Percentiles rank a stretch among this genome's conserved stretches.
Evolutionary conservation across 2,888 invertebrate species (phyloP).

Genomic region (Pasiphila rectangulata): DNA sequence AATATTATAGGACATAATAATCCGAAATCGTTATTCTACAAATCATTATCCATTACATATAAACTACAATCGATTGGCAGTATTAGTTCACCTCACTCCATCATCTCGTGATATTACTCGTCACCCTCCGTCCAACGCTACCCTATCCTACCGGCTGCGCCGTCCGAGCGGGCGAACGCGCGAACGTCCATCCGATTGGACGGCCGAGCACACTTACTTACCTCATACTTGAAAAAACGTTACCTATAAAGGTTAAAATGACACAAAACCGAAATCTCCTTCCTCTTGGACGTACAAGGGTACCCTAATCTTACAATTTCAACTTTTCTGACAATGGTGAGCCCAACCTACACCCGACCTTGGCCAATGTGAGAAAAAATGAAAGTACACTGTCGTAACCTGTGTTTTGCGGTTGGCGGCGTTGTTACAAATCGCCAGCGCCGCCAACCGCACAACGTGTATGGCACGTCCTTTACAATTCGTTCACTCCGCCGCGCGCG

Average conservation of each 20-base stretch:
- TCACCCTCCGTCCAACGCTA: conserved; percentile 16
- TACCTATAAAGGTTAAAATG: conserved; percentile 27
- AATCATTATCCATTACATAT: conserved; percentile 71
- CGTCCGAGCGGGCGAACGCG: background rate
- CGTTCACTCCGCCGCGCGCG: conserved; percentile 24
- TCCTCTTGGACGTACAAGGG: conserved; percentile 31
- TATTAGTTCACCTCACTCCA: conserved; percentile 63
- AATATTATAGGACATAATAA: conserved; percentile 72
- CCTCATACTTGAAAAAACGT: conserved; percentile 32
- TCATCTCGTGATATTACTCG: conserved; percentile 62
- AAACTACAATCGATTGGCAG: conserved; percentile 79
- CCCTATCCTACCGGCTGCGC: conserved; percentile 9
- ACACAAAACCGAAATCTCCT: conserved; percentile 29
- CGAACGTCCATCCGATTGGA: conserved; percentile 1
- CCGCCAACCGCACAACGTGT: conserved; percentile 38
- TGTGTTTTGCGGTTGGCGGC: conserved; percentile 13
- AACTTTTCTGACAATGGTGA: conserved; percentile 24
- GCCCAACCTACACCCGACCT: conserved; percentile 9
- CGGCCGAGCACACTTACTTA: conserved; percentile 28
- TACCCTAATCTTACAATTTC: conserved; percentile 28
- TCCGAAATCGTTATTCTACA: conserved; percentile 73
- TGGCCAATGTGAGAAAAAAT: conserved; percentile 28
- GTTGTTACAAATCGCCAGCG: conserved; percentile 3
- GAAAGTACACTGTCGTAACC: conserved; percentile 19
- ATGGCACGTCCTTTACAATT: conserved; percentile 55